Percentiles rank a stretch among this genome's conserved stretches.
Conservation (phyloP, 1,140 invertebrate genomes). For the Aculops lycopersici region DNA sequence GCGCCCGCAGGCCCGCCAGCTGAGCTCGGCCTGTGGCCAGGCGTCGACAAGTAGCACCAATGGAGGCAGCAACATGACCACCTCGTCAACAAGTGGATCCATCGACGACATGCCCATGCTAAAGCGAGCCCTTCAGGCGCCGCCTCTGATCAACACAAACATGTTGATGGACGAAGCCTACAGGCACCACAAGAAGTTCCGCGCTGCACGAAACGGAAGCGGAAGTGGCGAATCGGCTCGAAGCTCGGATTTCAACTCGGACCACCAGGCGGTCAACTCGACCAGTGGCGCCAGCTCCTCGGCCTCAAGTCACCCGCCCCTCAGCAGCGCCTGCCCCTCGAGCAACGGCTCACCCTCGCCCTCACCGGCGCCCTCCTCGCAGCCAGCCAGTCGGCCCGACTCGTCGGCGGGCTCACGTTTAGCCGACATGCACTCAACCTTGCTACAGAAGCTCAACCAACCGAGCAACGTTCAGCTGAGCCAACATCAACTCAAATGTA, state of each 20-base stretch:
- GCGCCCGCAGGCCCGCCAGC: not conserved
- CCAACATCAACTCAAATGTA: conserved; percentile 51
- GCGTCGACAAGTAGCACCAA: not conserved
- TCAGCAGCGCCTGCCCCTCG: conserved; percentile 1
- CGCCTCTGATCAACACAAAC: conserved; percentile 30
- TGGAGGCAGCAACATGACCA: too few species aligned
- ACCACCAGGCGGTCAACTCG: conserved; percentile 3
- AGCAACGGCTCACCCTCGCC: not conserved
- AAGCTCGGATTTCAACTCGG: not conserved
- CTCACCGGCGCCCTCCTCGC: not conserved
- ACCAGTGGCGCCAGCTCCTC: conserved; percentile 1
- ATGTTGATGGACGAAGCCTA: conserved; percentile 71
- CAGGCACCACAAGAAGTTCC: conserved; percentile 74
- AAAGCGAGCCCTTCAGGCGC: conserved; percentile 58
- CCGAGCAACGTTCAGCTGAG: conserved; percentile 41
- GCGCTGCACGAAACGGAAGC: conserved; percentile 28
- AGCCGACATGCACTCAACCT: conserved; percentile 47
- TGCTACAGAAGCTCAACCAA: conserved; percentile 55
- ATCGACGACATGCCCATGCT: conserved; percentile 71
- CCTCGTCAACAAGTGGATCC: too few species aligned
- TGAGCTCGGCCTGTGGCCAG: not conserved
- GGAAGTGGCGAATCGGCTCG: conserved; percentile 5
- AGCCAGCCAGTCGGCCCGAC: not conserved
- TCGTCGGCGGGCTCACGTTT: too few species aligned
- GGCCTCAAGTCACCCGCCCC: not conserved